A percentile compares a stretch with the other conserved stretches of the same genome.
These are phyloP conservation scores for Fregata magnificens DNA, from an alignment of 2,113 vertebrate species.

Conservation along the genomic window DNA sequence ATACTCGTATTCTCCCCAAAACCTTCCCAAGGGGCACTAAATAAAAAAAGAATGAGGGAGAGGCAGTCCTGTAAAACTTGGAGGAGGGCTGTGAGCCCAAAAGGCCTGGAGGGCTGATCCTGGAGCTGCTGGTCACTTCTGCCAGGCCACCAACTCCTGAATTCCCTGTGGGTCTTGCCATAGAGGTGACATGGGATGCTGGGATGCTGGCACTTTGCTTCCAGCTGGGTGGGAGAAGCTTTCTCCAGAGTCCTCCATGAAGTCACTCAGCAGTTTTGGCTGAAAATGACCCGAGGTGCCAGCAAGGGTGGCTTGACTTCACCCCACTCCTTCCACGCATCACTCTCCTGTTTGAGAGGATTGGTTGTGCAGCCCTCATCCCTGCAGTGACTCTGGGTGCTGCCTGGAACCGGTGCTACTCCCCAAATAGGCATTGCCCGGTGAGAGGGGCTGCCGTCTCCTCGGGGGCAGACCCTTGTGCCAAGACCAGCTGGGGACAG, in stretches of 20 bases:
- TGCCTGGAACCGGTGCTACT: background rate
- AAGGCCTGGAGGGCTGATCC: background rate
- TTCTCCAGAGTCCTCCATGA: background rate
- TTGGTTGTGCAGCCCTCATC: rapidly evolving
- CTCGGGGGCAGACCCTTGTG: background rate
- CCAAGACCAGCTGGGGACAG: rapidly evolving
- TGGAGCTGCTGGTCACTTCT: background rate
- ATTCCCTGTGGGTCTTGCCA: rapidly evolving
- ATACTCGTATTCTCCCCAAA: background rate
- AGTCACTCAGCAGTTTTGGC: background rate
- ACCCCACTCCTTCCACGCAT: rapidly evolving
- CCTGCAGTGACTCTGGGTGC: background rate
- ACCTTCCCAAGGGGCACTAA: rapidly evolving
- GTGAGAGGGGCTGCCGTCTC: background rate
- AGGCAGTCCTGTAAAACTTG: background rate
- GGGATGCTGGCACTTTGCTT: background rate
- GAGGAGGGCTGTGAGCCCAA: background rate
- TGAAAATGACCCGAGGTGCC: background rate
- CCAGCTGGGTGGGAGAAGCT: background rate
- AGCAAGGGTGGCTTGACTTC: background rate
- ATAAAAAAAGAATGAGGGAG: rapidly evolving
- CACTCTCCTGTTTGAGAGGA: background rate
- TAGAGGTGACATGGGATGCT: background rate
- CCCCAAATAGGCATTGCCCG: rapidly evolving
- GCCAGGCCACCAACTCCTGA: background rate